Percentiles rank a stretch among this genome's conserved stretches.
Conservation (phyloP, 2,113 vertebrate genomes). For the Oreochromis niloticus region DNA sequence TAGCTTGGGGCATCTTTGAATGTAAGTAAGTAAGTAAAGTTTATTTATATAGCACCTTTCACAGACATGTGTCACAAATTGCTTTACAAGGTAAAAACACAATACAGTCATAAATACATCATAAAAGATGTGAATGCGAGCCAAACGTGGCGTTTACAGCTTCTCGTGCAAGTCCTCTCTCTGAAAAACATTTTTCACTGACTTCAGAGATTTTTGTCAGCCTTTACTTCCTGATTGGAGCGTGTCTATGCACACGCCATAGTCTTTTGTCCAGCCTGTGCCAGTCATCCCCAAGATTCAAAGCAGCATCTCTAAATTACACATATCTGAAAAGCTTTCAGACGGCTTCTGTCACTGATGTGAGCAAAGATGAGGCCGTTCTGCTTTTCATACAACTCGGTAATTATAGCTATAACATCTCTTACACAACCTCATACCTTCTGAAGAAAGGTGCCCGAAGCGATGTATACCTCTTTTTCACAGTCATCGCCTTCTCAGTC, state of each 20-base stretch:
- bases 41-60: no score
- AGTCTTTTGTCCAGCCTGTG: not conserved
- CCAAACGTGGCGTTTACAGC: not conserved
- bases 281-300: not conserved
- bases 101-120: no score
- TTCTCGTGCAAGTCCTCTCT: not conserved
- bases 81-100: no score
- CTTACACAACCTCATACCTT: slow-evolving; percentile 17
- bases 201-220: not conserved
- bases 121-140: not conserved
- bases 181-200: not conserved
- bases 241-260: no score
- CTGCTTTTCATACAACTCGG: not conserved
- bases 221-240: not conserved
- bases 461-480: slow-evolving; percentile 25
- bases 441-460: not conserved
- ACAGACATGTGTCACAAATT: no score
- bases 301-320: not conserved
- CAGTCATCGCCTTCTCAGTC: not conserved
- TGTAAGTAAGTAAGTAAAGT: no score
- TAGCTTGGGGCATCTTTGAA: not conserved
- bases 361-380: not conserved
- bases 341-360: not conserved
- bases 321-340: not conserved
- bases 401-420: slow-evolving; percentile 32